A percentile compares a stretch with the other conserved stretches of the same genome.
Evolutionary conservation across 2,797 vertebrate genomes (phyloP).

Genomic region (Peromyscus nudipes): DNA sequence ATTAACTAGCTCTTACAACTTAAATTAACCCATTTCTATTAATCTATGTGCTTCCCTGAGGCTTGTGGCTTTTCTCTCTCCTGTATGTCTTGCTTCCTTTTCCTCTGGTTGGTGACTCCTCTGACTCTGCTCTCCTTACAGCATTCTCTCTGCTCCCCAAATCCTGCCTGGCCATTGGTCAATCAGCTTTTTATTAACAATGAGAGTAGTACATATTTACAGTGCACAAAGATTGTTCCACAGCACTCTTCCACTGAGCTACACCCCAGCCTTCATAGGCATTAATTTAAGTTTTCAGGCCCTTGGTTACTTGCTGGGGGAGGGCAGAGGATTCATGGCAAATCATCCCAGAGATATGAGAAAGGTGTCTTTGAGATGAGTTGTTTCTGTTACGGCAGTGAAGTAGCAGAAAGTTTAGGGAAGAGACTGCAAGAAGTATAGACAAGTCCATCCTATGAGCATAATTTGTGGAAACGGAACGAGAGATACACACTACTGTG

Average conservation of each 20-base stretch:
- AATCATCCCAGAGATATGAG: neutral
- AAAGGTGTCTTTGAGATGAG: neutral
- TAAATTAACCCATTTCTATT: neutral
- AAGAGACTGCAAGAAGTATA: neutral
- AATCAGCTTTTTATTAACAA: neutral
- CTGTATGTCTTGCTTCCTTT: neutral
- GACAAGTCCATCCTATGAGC: neutral
- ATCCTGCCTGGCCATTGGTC: neutral
- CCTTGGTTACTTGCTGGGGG: neutral
- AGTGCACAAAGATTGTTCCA: neutral
- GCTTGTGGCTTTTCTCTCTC: neutral
- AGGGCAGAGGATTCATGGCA: neutral
- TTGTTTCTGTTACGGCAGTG: neutral
- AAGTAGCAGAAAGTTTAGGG: neutral
- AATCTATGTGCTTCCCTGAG: neutral
- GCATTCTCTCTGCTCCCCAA: neutral
- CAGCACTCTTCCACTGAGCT: neutral
- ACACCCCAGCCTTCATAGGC: neutral
- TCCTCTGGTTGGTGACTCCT: neutral
- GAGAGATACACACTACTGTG: neutral
- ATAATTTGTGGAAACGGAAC: neutral
- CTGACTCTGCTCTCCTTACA: neutral
- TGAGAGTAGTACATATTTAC: neutral
- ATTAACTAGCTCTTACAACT: neutral
- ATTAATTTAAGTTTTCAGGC: neutral